Conservation (phyloP, 2,113 vertebrate species). For the Rhinolophus ferrumequinum region DNA sequence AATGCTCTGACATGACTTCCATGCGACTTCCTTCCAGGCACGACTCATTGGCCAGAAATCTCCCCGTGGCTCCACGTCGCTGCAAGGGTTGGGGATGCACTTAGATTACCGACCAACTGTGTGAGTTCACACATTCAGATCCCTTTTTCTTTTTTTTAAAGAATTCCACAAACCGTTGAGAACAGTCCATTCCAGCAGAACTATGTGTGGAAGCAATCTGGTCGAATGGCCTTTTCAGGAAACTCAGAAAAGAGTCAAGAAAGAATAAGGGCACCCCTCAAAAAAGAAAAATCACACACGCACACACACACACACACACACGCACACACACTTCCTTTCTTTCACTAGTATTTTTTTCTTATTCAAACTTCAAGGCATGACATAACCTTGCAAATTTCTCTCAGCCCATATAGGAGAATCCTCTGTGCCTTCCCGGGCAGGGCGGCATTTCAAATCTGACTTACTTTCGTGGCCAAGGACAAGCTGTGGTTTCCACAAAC, state of each 20-base stretch:
- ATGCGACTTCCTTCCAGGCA: not conserved
- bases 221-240: not conserved
- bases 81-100: not conserved
- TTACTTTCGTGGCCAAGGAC: slow-evolving; percentile 72
- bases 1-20: not conserved
- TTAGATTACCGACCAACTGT: accelerated
- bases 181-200: not conserved
- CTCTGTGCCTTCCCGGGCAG: slow-evolving; percentile 47
- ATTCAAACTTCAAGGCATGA: accelerated
- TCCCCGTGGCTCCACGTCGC: accelerated
- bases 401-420: not conserved
- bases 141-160: not conserved
- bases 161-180: not conserved
- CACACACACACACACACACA: too few species aligned
- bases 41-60: not conserved
- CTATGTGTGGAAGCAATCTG: not conserved
- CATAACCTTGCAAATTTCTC: not conserved
- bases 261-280: not conserved
- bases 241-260: not conserved
- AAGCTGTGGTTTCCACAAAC: slow-evolving; percentile 71
- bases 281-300: too few species aligned
- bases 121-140: accelerated
- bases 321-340: not conserved
- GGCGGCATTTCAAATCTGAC: slow-evolving; percentile 74
- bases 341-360: not conserved